A percentile compares a stretch with the other conserved stretches of the same genome.
phyloP scores from a whole-genome alignment of 2,888 invertebrate genomes.

The Macaria notata region DNA sequence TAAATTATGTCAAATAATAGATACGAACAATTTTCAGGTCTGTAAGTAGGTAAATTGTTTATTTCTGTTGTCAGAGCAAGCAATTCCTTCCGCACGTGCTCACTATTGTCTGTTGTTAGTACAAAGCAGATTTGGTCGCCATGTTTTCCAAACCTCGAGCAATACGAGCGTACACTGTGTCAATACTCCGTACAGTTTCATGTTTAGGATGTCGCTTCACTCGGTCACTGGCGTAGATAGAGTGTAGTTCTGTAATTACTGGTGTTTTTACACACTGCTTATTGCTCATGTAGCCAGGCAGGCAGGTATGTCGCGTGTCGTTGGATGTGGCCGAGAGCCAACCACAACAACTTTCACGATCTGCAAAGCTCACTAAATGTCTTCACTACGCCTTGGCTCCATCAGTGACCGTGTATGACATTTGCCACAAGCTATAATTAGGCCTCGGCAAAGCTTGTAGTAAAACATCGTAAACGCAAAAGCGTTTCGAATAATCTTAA shows the following conservation, averaged over 20 bases:
- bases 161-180: background rate
- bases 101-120: constrained; percentile 7
- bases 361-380: constrained; percentile 12
- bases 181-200: background rate
- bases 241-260: constrained; percentile 3
- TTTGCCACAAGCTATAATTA: background rate
- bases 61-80: background rate
- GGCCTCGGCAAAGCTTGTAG: background rate
- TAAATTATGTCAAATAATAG: too few species aligned
- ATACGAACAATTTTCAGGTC: background rate
- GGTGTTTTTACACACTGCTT: background rate
- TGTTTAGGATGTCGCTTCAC: too few species aligned
- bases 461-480: background rate
- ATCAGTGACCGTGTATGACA: constrained; percentile 10
- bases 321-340: constrained; percentile 5
- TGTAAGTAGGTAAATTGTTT: background rate
- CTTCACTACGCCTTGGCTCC: constrained; percentile 6
- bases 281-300: background rate
- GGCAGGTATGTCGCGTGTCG: constrained; percentile 8
- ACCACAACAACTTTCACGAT: constrained; percentile 18
- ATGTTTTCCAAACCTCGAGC: background rate
- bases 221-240: too few species aligned
- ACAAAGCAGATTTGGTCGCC: constrained; percentile 2
- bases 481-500: too few species aligned
- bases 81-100: constrained; percentile 17